Percentiles rank a stretch among this genome's conserved stretches.
These are phyloP conservation scores for Liolophura sinensis DNA, from an alignment of 1,140 invertebrate genomes.

Conservation along the genomic window DNA sequence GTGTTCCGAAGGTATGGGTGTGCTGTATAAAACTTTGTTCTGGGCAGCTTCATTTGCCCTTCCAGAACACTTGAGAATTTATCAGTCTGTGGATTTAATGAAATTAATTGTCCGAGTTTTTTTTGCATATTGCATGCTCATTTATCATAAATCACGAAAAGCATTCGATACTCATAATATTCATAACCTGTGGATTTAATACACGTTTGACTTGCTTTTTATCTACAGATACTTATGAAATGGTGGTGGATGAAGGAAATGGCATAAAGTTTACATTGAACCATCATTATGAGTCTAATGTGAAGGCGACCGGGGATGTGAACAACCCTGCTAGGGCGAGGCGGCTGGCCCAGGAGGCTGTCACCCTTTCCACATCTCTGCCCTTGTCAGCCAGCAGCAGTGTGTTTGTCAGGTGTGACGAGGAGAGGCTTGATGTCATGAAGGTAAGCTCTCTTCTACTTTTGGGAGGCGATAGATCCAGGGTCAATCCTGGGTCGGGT, in stretches of 20 bases:
- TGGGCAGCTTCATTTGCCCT: background rate
- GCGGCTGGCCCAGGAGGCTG: slow-evolving; percentile 91
- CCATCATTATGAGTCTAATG: slow-evolving; percentile 90
- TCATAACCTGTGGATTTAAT: slow-evolving; percentile 1
- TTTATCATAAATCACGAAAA: no score
- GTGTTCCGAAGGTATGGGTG: no score
- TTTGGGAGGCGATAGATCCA: no score
- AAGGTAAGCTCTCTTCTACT: slow-evolving; percentile 66
- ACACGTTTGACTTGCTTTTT: slow-evolving; percentile 2
- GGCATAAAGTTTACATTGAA: slow-evolving; percentile 82
- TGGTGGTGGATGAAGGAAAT: slow-evolving; percentile 78
- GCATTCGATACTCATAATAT: background rate
- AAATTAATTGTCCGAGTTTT: background rate
- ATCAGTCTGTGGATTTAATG: slow-evolving; percentile 1
- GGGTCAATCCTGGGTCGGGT: no score
- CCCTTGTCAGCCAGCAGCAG: slow-evolving; percentile 92
- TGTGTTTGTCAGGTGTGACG: slow-evolving; percentile 94
- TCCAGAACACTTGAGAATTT: background rate
- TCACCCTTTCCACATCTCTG: slow-evolving; percentile 90
- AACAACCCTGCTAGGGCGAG: slow-evolving; percentile 83
- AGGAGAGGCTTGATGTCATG: slow-evolving; percentile 92
- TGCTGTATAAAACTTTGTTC: no score
- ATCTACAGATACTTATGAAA: slow-evolving; percentile 81
- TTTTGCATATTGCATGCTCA: no score
- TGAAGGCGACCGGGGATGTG: slow-evolving; percentile 82